Evolutionary conservation across 2,888 invertebrate genomes (phyloP).

Genomic region (Crioceris asparagi): DNA sequence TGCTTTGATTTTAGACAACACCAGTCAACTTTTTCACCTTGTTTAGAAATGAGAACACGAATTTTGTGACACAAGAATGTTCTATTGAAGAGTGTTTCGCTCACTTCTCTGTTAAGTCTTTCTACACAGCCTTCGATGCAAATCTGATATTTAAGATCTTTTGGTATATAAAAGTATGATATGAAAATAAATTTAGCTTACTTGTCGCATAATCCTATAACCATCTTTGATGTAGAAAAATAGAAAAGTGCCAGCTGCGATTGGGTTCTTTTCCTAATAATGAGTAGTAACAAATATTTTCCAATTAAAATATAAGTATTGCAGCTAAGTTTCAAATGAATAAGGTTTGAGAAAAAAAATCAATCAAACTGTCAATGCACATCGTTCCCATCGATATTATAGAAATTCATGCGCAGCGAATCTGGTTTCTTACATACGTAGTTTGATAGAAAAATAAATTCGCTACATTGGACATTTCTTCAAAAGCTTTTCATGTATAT

Average conservation of each 20-base stretch:
- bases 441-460: too few relatives aligned
- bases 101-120: slow-evolving; percentile 29
- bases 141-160: slow-evolving; percentile 28
- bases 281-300: neutral
- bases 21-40: slow-evolving; percentile 39
- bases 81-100: slow-evolving; percentile 34
- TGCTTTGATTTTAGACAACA: slow-evolving; percentile 36
- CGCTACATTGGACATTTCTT: too few relatives aligned
- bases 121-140: slow-evolving; percentile 38
- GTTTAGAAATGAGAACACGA: slow-evolving; percentile 38
- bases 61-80: slow-evolving; percentile 38
- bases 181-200: slow-evolving; percentile 10
- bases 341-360: too few relatives aligned
- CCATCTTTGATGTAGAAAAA: slow-evolving; percentile 33
- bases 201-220: slow-evolving; percentile 25
- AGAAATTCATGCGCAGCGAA: too few relatives aligned
- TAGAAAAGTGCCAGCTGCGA: slow-evolving; percentile 37
- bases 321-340: too few relatives aligned
- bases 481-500: too few relatives aligned
- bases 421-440: too few relatives aligned
- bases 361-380: too few relatives aligned
- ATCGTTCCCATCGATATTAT: too few relatives aligned
- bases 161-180: neutral
- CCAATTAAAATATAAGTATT: slow-evolving; percentile 1
- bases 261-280: slow-evolving; percentile 35